Evolutionary conservation across 2,797 vertebrate species (phyloP), one percentile per base, ranked within the genome.

Genomic region (Sebastiscus tertius): DNA sequence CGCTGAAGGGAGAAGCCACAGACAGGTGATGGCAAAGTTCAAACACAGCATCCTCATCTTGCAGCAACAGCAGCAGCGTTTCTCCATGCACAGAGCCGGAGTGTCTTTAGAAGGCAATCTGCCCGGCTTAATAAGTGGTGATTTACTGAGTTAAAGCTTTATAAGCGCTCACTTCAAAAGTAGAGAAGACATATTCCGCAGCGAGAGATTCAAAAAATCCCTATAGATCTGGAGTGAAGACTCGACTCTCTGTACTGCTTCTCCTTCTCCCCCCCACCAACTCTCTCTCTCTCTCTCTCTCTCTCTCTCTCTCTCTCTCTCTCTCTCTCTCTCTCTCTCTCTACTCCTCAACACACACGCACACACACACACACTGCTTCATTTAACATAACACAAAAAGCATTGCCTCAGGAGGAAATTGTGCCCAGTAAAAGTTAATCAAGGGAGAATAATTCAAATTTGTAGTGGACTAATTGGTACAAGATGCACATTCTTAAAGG

Each of bases 1-100:
- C 85, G 88, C 80, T 75, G 86, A 79, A 10, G 89, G 89, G 56
- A 95, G 90, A 55, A 95, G 90, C 77, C 92, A 93, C 89, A 95
- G 84, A 82, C 90, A 93, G 85, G 80, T 90, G 87, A 95, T 82
- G 87, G 84, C 86, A 92, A 94, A 93, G 92, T 93, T 93, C 86
- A 92, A 69, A 87, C 87, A 90, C 64, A 91, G 68, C 64, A 29
- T n/a, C 75, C 72, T 91, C 93, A 95, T 95, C 55, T 76, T 91
- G 79, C 83, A 34, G 82, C 76, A 69, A 29, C 77, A 42, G 62
- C 68, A 67, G 58, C 73, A 79, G 22, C 33, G 77, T 61, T 22
- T 75, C 67, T 87, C 83, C 91, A 87, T 82, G 80, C 81, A 75
- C 46, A 75, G 60, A 77, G 55, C 13, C n/a, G 5, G 31, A 14